phyloP scores from a whole-genome alignment of 2,888 invertebrate genomes.

The Ferrisia virgata region DNA sequence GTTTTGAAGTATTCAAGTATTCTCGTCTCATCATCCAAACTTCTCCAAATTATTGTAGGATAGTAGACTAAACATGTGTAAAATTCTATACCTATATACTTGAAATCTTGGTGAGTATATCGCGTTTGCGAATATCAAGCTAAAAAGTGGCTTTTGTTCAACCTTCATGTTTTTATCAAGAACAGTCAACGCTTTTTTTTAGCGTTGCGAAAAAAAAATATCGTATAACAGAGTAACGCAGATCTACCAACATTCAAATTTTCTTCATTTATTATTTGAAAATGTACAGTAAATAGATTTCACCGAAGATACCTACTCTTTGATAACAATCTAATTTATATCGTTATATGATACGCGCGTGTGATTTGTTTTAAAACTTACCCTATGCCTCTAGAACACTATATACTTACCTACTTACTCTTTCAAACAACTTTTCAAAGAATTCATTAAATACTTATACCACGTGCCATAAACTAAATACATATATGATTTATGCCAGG shows the following conservation, averaged over 20 bases:
- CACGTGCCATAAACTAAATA: not conserved
- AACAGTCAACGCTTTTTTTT: too few relatives aligned
- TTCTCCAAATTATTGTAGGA: too few relatives aligned
- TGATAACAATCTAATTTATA: not conserved
- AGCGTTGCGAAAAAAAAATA: not conserved
- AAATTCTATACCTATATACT: too few relatives aligned
- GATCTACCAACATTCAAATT: not conserved
- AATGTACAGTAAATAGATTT: not conserved
- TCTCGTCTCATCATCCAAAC: too few relatives aligned
- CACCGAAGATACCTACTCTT: not conserved
- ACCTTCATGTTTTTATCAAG: too few relatives aligned
- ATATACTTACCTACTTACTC: not conserved
- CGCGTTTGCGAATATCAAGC: too few relatives aligned
- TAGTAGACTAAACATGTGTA: too few relatives aligned
- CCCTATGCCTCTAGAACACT: not conserved
- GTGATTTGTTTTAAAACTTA: not conserved
- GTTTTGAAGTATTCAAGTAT: too few relatives aligned
- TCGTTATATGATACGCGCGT: not conserved
- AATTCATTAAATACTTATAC: not conserved
- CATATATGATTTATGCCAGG: too few relatives aligned
- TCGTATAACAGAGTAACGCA: too few relatives aligned
- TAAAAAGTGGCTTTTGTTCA: too few relatives aligned
- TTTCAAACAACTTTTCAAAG: not conserved
- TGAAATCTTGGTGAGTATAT: too few relatives aligned
- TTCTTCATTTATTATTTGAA: not conserved